Evolutionary conservation across 1,140 invertebrate species (phyloP), one percentile per base, ranked within the genome.

Genomic region (Scylla paramamosain): DNA sequence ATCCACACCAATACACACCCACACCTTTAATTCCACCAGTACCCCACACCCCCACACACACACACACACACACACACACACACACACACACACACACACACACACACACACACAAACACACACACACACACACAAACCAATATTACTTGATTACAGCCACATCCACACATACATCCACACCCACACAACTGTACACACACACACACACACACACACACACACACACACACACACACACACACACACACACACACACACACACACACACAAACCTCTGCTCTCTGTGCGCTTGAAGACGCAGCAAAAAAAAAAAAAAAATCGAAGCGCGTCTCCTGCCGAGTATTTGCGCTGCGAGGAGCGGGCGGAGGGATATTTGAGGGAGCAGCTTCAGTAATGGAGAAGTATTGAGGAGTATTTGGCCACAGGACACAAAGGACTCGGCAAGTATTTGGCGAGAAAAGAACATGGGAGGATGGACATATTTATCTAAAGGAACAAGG

Each of bases 341-440:
- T 77, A 77, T 77, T 77, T 77, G 67, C 67, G 20, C 20, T 77
- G 67, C 67, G 8, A 25, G 67, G 25, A n/a, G 67, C n/a, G 67
- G 67, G 10, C n/a, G 67, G 67, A 77, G 67, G 67, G 67, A 77
- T 77, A 77, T 77, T 77, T 77, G 67, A 77, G 67, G 67, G 67
- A 77, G 67, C 67, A 77, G 67, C 67, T 77, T 77, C 67, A 77
- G 67, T 77, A 77, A 77, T 77, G 67, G 67, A 77, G 67, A 77
- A 77, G 67, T 77, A 77, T 77, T 77, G 67, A 77, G 67, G 67
- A 77, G 67, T 77, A 77, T 77, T 77, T 77, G 67, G 67, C 25
- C 67, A 77, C 67, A 77, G 67, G 67, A 77, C 67, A 77, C 67
- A 77, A 77, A 77, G 67, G 67, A 77, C 67, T 77, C 67, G 20